These are phyloP conservation scores for Plebejus anna DNA, from an alignment of 2,888 invertebrate species.

Conservation along the genomic window DNA sequence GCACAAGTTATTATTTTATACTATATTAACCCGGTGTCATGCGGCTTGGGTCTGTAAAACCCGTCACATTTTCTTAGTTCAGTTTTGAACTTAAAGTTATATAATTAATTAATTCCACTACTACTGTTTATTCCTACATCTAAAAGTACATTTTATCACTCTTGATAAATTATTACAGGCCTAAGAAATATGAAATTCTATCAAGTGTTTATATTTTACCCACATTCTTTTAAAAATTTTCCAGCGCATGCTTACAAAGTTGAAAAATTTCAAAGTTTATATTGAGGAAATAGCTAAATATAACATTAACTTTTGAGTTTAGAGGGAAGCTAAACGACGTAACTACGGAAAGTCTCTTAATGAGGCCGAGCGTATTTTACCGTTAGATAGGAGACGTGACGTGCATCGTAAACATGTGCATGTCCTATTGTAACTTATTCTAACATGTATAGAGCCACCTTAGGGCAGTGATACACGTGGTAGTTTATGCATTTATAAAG, in stretches of 20 bases:
- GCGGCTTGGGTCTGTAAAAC: too few relatives aligned
- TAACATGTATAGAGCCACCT: neutral
- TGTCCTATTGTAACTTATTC: constrained; percentile 25
- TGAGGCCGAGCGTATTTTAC: constrained; percentile 27
- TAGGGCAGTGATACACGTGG: neutral
- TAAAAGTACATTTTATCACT: too few relatives aligned
- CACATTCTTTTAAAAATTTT: neutral
- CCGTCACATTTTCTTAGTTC: too few relatives aligned
- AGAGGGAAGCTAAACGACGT: constrained; percentile 21
- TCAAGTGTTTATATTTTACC: neutral
- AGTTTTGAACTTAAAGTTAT: too few relatives aligned
- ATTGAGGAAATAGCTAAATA: constrained; percentile 13
- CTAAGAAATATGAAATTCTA: neutral
- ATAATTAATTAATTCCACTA: too few relatives aligned
- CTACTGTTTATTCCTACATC: too few relatives aligned
- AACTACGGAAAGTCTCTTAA: constrained; percentile 25
- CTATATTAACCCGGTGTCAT: too few relatives aligned
- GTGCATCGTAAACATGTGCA: constrained; percentile 30
- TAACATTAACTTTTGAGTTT: constrained; percentile 23
- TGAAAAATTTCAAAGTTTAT: constrained; percentile 1
- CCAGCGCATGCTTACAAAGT: neutral
- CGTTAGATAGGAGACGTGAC: constrained; percentile 24
- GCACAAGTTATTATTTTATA: too few relatives aligned
- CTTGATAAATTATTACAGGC: neutral
- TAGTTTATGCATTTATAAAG: too few relatives aligned